These are phyloP conservation scores for Notolabrus celidotus DNA, from an alignment of 2,797 vertebrate species.

Conservation along the genomic window DNA sequence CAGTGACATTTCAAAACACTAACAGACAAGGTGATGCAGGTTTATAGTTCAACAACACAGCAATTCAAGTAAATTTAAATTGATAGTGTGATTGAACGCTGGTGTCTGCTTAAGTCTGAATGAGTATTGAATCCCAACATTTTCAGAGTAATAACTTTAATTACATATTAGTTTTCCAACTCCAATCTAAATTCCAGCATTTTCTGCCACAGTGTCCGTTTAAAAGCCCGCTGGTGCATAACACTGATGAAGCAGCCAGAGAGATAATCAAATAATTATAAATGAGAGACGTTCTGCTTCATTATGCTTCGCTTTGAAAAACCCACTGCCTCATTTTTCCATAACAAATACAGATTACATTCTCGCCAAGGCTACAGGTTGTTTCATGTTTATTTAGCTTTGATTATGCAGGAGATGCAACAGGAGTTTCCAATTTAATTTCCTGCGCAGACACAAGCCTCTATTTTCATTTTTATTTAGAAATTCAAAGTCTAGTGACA, in stretches of 20 bases:
- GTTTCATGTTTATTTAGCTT: slow-evolving; percentile 70
- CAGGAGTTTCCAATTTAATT: slow-evolving; percentile 50
- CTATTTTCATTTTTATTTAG: slow-evolving; percentile 18
- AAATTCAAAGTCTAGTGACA: not conserved
- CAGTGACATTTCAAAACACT: slow-evolving; percentile 25
- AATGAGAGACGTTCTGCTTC: slow-evolving; percentile 66
- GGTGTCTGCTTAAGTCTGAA: slow-evolving; percentile 19
- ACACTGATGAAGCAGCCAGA: slow-evolving; percentile 53
- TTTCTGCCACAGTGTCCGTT: slow-evolving; percentile 22
- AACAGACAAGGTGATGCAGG: slow-evolving; percentile 26
- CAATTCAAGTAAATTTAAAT: slow-evolving; percentile 28
- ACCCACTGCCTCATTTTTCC: slow-evolving; percentile 50
- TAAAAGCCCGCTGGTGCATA: slow-evolving; percentile 45
- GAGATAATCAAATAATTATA: slow-evolving; percentile 75
- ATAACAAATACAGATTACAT: slow-evolving; percentile 68
- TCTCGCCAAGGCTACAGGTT: slow-evolving; percentile 63
- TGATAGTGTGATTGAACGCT: slow-evolving; percentile 26
- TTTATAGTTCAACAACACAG: slow-evolving; percentile 12
- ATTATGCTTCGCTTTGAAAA: slow-evolving; percentile 69
- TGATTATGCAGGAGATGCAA: slow-evolving; percentile 40
- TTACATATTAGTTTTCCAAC: slow-evolving; percentile 28
- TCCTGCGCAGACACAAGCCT: slow-evolving; percentile 14
- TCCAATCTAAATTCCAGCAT: slow-evolving; percentile 37
- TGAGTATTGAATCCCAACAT: slow-evolving; percentile 40
- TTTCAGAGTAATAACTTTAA: slow-evolving; percentile 39